These are phyloP conservation scores for Pachyseris speciosa DNA, from an alignment of 64 coral and sea anemone species.

Conservation along the genomic window DNA sequence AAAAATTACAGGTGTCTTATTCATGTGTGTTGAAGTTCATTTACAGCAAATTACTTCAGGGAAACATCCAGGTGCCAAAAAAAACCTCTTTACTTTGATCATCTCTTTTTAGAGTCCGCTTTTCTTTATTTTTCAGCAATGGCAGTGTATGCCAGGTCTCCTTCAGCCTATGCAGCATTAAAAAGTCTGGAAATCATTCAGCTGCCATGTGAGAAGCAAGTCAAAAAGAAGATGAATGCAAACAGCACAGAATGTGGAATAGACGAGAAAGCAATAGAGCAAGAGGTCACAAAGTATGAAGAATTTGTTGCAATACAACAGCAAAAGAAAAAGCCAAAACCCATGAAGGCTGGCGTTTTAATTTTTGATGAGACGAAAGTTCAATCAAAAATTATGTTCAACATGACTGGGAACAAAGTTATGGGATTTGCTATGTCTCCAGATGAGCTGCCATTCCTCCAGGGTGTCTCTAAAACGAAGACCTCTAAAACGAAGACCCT, in stretches of 20 bases:
- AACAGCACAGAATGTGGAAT: too few relatives aligned
- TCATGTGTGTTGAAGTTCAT: neutral
- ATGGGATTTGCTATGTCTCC: neutral
- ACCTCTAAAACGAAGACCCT: too few relatives aligned
- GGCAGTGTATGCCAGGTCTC: neutral
- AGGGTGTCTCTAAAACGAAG: too few relatives aligned
- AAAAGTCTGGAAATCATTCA: too few relatives aligned
- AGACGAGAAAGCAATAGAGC: too few relatives aligned
- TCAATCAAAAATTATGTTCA: neutral
- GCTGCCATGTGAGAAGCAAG: too few relatives aligned
- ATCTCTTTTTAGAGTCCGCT: neutral
- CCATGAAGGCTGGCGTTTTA: neutral
- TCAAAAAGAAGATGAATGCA: too few relatives aligned
- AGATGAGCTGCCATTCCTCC: neutral
- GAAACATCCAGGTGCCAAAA: neutral
- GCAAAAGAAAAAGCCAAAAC: neutral
- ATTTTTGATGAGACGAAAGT: slow-evolving; percentile 30
- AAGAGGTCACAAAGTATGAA: neutral
- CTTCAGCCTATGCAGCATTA: neutral
- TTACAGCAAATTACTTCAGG: neutral
- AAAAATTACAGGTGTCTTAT: neutral
- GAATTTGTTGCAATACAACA: neutral
- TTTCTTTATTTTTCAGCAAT: slow-evolving; percentile 25
- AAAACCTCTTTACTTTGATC: too few relatives aligned
- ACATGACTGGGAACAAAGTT: neutral